Evolutionary conservation across 2,888 invertebrate species (phyloP).

Genomic region (Acronicta psi): DNA sequence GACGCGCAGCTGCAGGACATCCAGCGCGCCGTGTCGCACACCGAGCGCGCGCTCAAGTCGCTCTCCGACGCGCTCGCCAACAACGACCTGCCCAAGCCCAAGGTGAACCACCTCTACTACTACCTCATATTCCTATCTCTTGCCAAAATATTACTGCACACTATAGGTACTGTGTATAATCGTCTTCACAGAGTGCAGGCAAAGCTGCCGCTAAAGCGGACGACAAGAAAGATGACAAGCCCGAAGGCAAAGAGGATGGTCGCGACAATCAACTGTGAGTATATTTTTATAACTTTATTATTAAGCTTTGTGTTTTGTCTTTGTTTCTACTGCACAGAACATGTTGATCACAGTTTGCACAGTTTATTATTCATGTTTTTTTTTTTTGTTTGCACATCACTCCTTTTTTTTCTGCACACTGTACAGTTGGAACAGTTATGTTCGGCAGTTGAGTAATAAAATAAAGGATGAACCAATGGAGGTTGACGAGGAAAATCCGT

Average conservation of each 20-base stretch:
- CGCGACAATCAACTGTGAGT: constrained; percentile 94
- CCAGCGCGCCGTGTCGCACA: no score
- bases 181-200: constrained; percentile 42
- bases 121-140: no score
- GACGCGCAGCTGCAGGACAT: constrained; percentile 93
- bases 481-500: constrained; percentile 20
- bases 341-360: not conserved
- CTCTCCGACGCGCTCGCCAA: no score
- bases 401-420: constrained; percentile 31
- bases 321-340: no score
- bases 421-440: constrained; percentile 30
- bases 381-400: constrained; percentile 9
- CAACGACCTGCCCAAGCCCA: no score
- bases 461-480: constrained; percentile 33
- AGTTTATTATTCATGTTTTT: not conserved
- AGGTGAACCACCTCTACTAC: no score
- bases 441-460: constrained; percentile 30
- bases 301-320: no score
- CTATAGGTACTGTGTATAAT: no score
- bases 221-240: constrained; percentile 83
- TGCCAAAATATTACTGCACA: no score
- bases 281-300: not conserved
- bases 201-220: constrained; percentile 71
- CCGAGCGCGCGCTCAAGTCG: not conserved
- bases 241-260: constrained; percentile 92